These are phyloP conservation scores for Sarcophaga bullata DNA, from an alignment of 1,140 invertebrate species.

Conservation along the genomic window DNA sequence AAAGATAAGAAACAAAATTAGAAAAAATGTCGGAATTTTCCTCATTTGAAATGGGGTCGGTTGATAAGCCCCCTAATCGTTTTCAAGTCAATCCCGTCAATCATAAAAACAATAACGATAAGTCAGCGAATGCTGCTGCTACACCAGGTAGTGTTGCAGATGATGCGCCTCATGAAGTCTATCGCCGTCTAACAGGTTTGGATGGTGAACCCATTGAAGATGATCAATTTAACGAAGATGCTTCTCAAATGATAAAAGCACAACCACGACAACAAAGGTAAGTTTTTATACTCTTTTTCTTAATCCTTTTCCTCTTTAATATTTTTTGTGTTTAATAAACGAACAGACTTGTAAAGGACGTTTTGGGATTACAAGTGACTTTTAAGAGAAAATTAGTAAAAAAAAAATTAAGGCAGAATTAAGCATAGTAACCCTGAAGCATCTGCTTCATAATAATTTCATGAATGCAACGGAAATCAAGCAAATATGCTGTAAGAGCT, in stretches of 20 bases:
- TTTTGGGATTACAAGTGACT: background rate
- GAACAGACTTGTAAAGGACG: background rate
- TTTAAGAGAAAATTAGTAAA: background rate
- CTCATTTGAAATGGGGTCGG: constrained; percentile 62
- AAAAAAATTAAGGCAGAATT: background rate
- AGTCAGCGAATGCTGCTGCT: constrained; percentile 27
- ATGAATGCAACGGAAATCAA: too few relatives aligned
- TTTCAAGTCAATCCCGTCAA: constrained; percentile 66
- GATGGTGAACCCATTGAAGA: constrained; percentile 61
- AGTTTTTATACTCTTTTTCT: background rate
- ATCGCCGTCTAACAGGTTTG: constrained; percentile 58
- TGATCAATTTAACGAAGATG: constrained; percentile 58
- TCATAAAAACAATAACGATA: constrained; percentile 56
- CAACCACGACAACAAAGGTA: constrained; percentile 45
- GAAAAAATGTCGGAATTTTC: constrained; percentile 58
- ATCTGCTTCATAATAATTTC: too few relatives aligned
- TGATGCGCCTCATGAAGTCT: constrained; percentile 56
- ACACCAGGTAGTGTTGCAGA: constrained; percentile 45
- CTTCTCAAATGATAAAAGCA: constrained; percentile 47
- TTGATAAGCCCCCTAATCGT: constrained; percentile 61
- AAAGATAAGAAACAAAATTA: too few relatives aligned
- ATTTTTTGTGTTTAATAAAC: background rate
- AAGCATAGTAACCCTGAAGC: too few relatives aligned
- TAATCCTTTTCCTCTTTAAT: too few relatives aligned
- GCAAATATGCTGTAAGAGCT: too few relatives aligned